phyloP scores from a whole-genome alignment of 2,797 vertebrate species.

The Danio kyathit region DNA sequence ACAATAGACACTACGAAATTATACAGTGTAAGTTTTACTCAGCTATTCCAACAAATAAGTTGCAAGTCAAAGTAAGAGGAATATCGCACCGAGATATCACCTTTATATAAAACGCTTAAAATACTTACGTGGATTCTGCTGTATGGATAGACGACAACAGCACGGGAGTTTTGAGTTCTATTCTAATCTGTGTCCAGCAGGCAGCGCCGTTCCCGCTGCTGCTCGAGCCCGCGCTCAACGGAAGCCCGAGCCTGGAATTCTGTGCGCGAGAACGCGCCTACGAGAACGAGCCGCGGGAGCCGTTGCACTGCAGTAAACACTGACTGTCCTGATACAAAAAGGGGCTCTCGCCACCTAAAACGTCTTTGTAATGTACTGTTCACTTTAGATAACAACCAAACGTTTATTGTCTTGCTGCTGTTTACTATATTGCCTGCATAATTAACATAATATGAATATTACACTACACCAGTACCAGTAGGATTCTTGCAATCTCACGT shows the following conservation, averaged over 20 bases:
- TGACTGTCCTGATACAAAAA: background rate
- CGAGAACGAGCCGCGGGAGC: background rate
- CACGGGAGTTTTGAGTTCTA: slow-evolving; percentile 10
- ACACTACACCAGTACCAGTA: background rate
- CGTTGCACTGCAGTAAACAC: background rate
- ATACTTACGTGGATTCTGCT: slow-evolving; percentile 16
- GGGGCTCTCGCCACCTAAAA: background rate
- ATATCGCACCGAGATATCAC: background rate
- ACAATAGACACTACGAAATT: background rate
- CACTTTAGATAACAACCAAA: background rate
- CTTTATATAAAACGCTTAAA: background rate
- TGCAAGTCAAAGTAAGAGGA: background rate
- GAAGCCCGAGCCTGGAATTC: slow-evolving; percentile 25
- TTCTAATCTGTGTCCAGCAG: slow-evolving; percentile 38
- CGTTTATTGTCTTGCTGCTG: background rate
- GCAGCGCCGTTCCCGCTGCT: slow-evolving; percentile 62
- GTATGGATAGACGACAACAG: background rate
- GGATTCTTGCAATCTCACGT: background rate
- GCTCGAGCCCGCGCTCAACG: slow-evolving; percentile 17
- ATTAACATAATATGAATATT: background rate
- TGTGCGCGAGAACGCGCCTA: slow-evolving; percentile 28
- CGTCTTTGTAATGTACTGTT: background rate
- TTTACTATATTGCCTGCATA: background rate
- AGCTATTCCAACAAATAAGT: background rate
- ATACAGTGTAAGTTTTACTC: background rate